Evolutionary conservation across 2,797 vertebrate species (phyloP), one percentile per base, ranked within the genome.

Genomic region (Rhabdophis nuchalis): DNA sequence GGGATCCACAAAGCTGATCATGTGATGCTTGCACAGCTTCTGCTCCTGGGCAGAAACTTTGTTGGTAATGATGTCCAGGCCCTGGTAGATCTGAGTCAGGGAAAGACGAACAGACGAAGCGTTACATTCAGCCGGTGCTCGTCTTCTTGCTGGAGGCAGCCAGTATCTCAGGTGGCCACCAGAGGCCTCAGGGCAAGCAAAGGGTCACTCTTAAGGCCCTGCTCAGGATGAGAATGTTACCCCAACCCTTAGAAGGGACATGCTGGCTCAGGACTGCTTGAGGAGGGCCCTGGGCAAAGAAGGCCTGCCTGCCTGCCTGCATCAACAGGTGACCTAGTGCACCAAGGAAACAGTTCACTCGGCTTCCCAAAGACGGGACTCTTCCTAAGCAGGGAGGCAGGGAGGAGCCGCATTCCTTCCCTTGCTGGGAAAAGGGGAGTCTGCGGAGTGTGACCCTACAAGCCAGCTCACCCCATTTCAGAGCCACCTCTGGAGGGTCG

Each of bases 1-100:
- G 11, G 99, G 99, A 97, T 99, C 99, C 97, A 99, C 98, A 7
- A 99, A 99, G 96, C 98, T 97, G 97, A 99, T 99, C 99, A 99
- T 99, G 97, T 99, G 99, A 97, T 99, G 99, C 1, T 41, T 97
- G 97, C 99, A 99, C 77, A 98, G 97, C 10, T 94, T 95, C 90
- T 98, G 96, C 94, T 99, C 98, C 95, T 98, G 98, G 0, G 94
- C 92, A 7, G 98, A 98, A 92, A 99, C 98, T 96, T 99, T 99
- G 95, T 99, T 99, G 57, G 99, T 99, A 97, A 99, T 98, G 95
- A 99, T 98, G 96, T 99, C 98, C 92, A 99, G 97, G 57, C 99
- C 99, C 92, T 98, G 97, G 96, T 99, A 99, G 86, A 99, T 98
- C 99, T 99, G 96, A 2, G 54, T 86, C 86, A 89, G 90, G 60